Conservation (phyloP, 1,140 invertebrate species). For the Caerostris darwini region DNA sequence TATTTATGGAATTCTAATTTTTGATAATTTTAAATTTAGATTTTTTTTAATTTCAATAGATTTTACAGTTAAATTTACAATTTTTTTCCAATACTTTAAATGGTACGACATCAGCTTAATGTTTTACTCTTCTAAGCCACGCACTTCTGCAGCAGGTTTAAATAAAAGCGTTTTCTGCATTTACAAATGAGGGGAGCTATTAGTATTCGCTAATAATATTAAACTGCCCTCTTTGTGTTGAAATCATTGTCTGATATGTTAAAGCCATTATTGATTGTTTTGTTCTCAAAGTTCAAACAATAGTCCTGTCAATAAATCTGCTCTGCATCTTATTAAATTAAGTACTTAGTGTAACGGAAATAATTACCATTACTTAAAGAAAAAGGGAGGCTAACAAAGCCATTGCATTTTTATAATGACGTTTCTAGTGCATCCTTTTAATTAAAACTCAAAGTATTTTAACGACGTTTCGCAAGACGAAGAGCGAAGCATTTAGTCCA, state of each 20-base stretch:
- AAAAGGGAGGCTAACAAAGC: constrained; percentile 7
- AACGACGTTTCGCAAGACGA: background rate
- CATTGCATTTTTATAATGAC: constrained; percentile 17
- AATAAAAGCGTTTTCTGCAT: too few species aligned
- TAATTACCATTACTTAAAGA: background rate
- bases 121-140: too few species aligned
- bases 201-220: background rate
- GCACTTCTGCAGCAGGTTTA: too few species aligned
- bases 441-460: background rate
- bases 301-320: background rate
- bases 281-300: background rate
- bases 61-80: too few species aligned
- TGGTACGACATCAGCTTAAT: too few species aligned
- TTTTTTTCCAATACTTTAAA: too few species aligned
- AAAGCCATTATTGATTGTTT: background rate
- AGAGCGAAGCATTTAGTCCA: background rate
- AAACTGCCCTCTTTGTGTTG: too few species aligned
- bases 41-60: too few species aligned
- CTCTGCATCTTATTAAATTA: background rate
- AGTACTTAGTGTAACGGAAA: constrained; percentile 23
- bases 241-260: background rate
- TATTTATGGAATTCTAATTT: too few species aligned
- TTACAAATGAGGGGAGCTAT: too few species aligned
- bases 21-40: too few species aligned
- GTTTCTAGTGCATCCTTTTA: background rate